A percentile compares a stretch with the other conserved stretches of the same genome.
Conservation (phyloP, 2,113 vertebrate species). For the Toxotes jaculatrix region DNA sequence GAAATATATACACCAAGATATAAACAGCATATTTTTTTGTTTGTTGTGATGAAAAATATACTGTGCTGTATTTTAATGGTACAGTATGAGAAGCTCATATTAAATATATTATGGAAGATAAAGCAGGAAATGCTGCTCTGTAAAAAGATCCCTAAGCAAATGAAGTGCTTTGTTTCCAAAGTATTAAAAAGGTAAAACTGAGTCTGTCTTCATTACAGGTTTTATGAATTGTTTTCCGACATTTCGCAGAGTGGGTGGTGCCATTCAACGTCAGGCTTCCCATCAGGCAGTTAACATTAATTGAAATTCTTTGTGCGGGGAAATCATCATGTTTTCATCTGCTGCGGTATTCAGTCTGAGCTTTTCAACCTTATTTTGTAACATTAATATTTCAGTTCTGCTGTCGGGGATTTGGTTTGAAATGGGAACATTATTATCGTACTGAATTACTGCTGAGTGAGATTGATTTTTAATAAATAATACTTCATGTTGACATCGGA, state of each 20-base stretch:
- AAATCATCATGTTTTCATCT: slow-evolving; percentile 44
- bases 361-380: slow-evolving; percentile 41
- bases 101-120: slow-evolving; percentile 25
- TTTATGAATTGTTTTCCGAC: slow-evolving; percentile 25
- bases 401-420: slow-evolving; percentile 25
- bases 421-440: slow-evolving; percentile 29
- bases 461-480: slow-evolving; percentile 38
- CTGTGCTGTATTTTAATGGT: slow-evolving; percentile 12
- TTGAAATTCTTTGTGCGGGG: slow-evolving; percentile 44
- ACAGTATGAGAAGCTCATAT: slow-evolving; percentile 23
- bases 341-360: slow-evolving; percentile 13
- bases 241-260: slow-evolving; percentile 11
- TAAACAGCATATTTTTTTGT: neutral
- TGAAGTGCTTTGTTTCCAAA: slow-evolving; percentile 31
- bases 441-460: slow-evolving; percentile 31
- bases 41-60: neutral
- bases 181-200: slow-evolving; percentile 20
- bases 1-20: neutral
- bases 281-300: slow-evolving; percentile 49
- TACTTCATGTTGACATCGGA: slow-evolving; percentile 11
- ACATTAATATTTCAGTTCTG: slow-evolving; percentile 49
- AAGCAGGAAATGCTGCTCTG: slow-evolving; percentile 13
- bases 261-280: slow-evolving; percentile 30
- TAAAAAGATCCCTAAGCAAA: slow-evolving; percentile 41
- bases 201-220: slow-evolving; percentile 26